These are phyloP conservation scores for Ageneiosus marmoratus DNA, from an alignment of 2,113 vertebrate genomes.

Conservation along the genomic window DNA sequence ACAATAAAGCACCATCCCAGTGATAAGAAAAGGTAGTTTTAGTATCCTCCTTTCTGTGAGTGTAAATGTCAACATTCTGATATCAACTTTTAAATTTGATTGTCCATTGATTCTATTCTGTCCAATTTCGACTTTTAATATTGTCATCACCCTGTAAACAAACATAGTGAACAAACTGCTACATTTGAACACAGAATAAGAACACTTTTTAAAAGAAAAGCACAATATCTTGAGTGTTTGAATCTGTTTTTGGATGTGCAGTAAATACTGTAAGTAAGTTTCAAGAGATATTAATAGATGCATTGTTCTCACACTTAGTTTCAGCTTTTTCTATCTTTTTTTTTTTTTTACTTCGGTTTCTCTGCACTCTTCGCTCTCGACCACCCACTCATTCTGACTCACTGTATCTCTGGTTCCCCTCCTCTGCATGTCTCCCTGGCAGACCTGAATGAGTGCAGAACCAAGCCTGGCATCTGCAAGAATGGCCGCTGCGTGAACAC, in stretches of 20 bases:
- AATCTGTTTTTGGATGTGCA: background rate
- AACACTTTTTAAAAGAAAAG: background rate
- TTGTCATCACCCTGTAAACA: background rate
- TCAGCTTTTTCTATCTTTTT: background rate
- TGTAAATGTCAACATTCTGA: background rate
- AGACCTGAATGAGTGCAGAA: slow-evolving; percentile 89
- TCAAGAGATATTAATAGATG: background rate
- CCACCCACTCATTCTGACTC: slow-evolving; percentile 24
- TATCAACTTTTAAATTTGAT: background rate
- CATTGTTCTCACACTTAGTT: background rate
- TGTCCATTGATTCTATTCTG: too few relatives aligned
- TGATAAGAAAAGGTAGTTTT: background rate
- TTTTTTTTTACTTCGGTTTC: slow-evolving; percentile 2
- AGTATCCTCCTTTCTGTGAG: background rate
- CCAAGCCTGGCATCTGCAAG: slow-evolving; percentile 85
- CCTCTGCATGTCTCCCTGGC: slow-evolving; percentile 37
- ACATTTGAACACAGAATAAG: background rate
- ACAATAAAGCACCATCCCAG: background rate
- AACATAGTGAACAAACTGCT: background rate
- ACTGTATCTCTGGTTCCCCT: background rate
- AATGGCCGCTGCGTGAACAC: slow-evolving; percentile 88
- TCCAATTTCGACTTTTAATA: background rate
- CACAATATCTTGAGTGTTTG: background rate
- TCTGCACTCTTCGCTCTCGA: slow-evolving; percentile 3
- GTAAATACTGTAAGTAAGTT: background rate